Percentiles rank a stretch among this genome's conserved stretches.
Conservation (phyloP, 2,888 invertebrate species). For the Timema podura region DNA sequence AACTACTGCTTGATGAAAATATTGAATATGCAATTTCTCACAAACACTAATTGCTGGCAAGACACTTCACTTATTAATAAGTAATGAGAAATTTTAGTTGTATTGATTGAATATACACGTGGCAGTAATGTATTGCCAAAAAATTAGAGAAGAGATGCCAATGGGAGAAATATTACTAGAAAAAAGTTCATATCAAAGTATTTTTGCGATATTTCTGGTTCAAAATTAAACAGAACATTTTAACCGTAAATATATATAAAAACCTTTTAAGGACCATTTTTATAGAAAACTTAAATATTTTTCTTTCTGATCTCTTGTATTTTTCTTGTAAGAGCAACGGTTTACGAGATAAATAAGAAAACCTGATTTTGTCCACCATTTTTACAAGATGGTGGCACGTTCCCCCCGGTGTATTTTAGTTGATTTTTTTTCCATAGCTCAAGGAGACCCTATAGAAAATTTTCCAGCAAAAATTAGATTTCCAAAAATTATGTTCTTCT, state of each 20-base stretch:
- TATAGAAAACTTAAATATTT: slow-evolving; percentile 6
- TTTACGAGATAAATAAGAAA: slow-evolving; percentile 6
- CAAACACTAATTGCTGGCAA: too few species aligned
- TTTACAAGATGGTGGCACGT: slow-evolving; percentile 10
- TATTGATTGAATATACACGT: not conserved
- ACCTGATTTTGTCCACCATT: slow-evolving; percentile 10
- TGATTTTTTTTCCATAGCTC: slow-evolving; percentile 21
- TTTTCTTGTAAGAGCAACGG: slow-evolving; percentile 19
- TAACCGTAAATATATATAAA: not conserved
- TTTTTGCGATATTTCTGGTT: not conserved
- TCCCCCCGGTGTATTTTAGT: slow-evolving; percentile 12
- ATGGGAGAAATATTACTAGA: not conserved
- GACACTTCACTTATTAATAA: too few species aligned
- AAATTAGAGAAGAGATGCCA: not conserved
- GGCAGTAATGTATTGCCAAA: not conserved
- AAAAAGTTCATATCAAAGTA: too few species aligned
- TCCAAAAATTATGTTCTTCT: too few species aligned
- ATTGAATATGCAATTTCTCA: too few species aligned
- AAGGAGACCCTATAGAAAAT: too few species aligned
- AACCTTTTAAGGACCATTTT: not conserved
- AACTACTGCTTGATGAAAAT: slow-evolving; percentile 8
- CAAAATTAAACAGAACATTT: not conserved
- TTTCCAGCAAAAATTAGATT: too few species aligned
- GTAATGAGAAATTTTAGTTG: too few species aligned
- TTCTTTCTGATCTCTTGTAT: not conserved